A percentile compares a stretch with the other conserved stretches of the same genome.
Evolutionary conservation across 2,888 invertebrate genomes (phyloP).

Genomic region (Ormyrus nitidulus): DNA sequence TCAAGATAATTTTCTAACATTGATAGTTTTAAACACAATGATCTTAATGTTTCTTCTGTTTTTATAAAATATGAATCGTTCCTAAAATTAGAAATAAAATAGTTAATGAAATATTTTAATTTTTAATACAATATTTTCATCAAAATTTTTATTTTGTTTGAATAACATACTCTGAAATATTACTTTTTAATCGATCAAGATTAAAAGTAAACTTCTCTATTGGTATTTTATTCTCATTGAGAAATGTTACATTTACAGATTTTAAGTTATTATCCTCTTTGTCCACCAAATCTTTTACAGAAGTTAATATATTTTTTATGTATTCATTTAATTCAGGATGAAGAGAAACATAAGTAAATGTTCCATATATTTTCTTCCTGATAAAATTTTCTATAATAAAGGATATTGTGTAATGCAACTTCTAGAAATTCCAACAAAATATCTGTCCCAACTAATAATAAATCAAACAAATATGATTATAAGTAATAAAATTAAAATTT

Average conservation of each 20-base stretch:
- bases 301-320: constrained; percentile 66
- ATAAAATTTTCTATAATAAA: constrained; percentile 80
- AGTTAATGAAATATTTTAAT: too few species aligned
- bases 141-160: constrained; percentile 12
- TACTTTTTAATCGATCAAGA: constrained; percentile 66
- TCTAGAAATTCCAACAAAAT: constrained; percentile 82
- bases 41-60: constrained; percentile 80
- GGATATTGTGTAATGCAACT: constrained; percentile 80
- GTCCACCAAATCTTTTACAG: constrained; percentile 73
- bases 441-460: constrained; percentile 76
- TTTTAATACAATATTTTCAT: too few species aligned
- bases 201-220: constrained; percentile 77
- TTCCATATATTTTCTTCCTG: constrained; percentile 80
- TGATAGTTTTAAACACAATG: constrained; percentile 79
- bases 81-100: constrained; percentile 59
- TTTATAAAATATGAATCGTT: constrained; percentile 80
- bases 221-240: constrained; percentile 73
- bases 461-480: constrained; percentile 52
- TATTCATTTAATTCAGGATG: constrained; percentile 83
- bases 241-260: constrained; percentile 77
- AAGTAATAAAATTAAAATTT: constrained; percentile 4
- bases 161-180: constrained; percentile 65
- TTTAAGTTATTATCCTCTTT: constrained; percentile 77
- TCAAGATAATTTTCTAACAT: constrained; percentile 76
- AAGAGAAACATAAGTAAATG: constrained; percentile 79